Percentiles rank a stretch among this genome's conserved stretches.
Evolutionary conservation across 2,113 vertebrate species (phyloP).

Genomic region (Bubalus kerabau): DNA sequence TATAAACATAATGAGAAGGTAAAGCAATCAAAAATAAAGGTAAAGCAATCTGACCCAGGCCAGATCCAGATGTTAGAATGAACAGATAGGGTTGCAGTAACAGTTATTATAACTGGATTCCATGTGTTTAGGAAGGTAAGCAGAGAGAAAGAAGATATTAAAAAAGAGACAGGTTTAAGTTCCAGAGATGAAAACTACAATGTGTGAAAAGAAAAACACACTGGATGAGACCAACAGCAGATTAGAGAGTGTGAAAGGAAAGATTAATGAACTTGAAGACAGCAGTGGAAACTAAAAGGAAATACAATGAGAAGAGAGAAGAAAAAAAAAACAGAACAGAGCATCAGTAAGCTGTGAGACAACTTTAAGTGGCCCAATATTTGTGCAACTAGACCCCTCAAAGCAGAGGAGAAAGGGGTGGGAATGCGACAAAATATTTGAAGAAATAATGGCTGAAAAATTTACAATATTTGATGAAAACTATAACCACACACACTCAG

Average conservation of each 20-base stretch:
- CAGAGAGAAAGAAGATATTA: background rate
- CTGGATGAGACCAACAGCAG: background rate
- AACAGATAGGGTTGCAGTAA: background rate
- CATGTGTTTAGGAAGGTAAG: background rate
- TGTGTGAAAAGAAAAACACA: background rate
- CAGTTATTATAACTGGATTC: background rate
- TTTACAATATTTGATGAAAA: background rate
- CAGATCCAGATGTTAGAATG: background rate
- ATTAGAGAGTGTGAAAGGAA: background rate
- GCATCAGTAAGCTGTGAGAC: background rate
- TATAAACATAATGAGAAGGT: background rate
- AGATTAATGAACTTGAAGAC: background rate
- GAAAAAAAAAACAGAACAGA: background rate
- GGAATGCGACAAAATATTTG: background rate
- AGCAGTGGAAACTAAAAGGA: background rate
- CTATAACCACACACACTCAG: background rate
- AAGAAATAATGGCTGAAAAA: background rate
- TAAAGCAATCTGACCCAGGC: background rate
- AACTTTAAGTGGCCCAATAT: background rate
- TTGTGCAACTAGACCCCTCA: background rate
- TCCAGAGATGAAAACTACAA: background rate
- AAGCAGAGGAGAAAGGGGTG: background rate
- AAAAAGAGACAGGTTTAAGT: background rate
- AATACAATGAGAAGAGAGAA: background rate
- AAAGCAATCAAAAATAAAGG: background rate